Base-by-base conservation (phyloP, 37 sponge, comb jelly and placozoan genomes). In the Beroe ovata region DNA sequence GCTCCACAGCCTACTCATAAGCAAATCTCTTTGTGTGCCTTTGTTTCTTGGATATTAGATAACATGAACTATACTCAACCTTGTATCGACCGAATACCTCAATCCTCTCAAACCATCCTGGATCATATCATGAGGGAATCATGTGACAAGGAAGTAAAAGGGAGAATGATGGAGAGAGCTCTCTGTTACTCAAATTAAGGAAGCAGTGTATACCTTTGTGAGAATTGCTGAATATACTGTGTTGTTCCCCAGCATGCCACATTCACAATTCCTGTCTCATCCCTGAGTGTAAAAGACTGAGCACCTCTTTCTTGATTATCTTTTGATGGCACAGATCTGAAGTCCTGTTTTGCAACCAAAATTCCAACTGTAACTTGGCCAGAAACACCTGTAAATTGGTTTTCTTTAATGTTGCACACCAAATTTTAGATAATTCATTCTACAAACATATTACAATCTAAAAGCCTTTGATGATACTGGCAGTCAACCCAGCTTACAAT, bases 161-260 rank as follows among this genome's bases (percentile, higher is more conserved):
- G n/a, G n/a, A n/a, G n/a, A n/a, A n/a, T n/a, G n/a, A n/a, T n/a
- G n/a, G n/a, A n/a, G n/a, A n/a, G n/a, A n/a, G n/a, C n/a, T n/a
- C n/a, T n/a, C n/a, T 6, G 54, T 47, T 47, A 47, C 11, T 47
- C 11, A 47, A 11, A 47, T 47, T 16, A 47, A 47, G 54, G 54
- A 16, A 47, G 4, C 63, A 25, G 4, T 0, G 23, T 25, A 41
- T 42, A 77, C 84, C 38, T 77, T n/a, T 42, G 84, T 33, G 84
- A 25, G 1, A 77, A n/a, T 19, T 77, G 84, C 38, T 77, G 84
- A 77, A 42, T 40, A 25, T 42, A 77, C 54, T 39, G 42, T 1
- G 33, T 18, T 42, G 84, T 77, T 1, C 84, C 84, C 84, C 84
- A 77, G 47, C 54, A 77, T 11, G 84, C 41, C 4, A 77, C 84